These are phyloP conservation scores for Luffia ferchaultella DNA, from an alignment of 2,888 invertebrate genomes.

Conservation along the genomic window DNA sequence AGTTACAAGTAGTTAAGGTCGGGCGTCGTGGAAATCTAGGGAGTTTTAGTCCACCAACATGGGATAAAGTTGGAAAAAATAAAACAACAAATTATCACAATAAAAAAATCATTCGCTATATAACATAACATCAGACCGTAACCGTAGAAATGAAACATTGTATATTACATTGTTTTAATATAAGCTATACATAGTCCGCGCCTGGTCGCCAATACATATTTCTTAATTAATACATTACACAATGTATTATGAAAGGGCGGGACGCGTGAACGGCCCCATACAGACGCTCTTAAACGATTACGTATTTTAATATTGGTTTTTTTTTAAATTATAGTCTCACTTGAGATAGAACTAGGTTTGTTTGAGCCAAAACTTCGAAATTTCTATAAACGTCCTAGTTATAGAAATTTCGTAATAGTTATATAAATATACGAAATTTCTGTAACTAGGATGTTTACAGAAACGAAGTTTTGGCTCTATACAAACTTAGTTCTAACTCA, in stretches of 20 bases:
- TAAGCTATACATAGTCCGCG: not conserved
- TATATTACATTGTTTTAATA: slow-evolving; percentile 21
- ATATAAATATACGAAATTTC: no score
- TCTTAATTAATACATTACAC: not conserved
- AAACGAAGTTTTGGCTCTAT: no score
- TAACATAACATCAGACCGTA: slow-evolving; percentile 59
- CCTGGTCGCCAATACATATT: not conserved
- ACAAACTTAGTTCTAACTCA: no score
- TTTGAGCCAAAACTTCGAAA: not conserved
- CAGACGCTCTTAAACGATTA: not conserved
- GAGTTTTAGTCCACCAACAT: no score
- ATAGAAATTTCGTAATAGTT: no score
- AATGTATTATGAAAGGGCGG: slow-evolving; percentile 19
- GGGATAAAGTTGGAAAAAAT: no score
- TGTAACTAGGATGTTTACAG: no score
- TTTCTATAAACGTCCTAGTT: slow-evolving; percentile 5
- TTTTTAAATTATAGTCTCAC: not conserved
- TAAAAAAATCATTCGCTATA: slow-evolving; percentile 61
- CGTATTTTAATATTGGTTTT: not conserved
- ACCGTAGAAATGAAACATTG: slow-evolving; percentile 45
- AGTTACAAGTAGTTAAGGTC: no score
- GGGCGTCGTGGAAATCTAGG: no score
- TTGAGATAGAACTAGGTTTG: not conserved
- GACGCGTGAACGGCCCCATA: slow-evolving; percentile 14
- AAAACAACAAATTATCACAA: slow-evolving; percentile 37